Conservation (phyloP, 2,797 vertebrate species). For the Pempheris klunzingeri region DNA sequence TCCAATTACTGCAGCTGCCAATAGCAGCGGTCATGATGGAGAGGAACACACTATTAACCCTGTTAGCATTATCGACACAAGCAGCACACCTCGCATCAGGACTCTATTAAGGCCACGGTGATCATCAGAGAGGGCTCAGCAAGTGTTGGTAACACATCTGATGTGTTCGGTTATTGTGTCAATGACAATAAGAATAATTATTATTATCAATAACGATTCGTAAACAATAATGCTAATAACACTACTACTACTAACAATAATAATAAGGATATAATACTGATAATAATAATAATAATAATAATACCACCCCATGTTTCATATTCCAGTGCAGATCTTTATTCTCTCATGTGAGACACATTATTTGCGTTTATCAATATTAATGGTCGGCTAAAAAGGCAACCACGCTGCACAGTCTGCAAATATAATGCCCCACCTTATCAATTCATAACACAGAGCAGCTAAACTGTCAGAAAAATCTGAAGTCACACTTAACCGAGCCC, state of each 20-base stretch:
- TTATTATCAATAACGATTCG: no score
- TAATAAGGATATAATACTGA: constrained; percentile 27
- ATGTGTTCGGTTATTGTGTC: background rate
- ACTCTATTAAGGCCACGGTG: constrained; percentile 66
- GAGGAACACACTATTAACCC: constrained; percentile 81
- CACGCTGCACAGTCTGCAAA: constrained; percentile 76
- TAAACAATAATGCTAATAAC: constrained; percentile 15
- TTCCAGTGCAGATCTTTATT: constrained; percentile 41
- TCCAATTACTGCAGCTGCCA: constrained; percentile 81
- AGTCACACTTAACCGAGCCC: constrained; percentile 85
- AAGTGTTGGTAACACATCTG: constrained; percentile 7
- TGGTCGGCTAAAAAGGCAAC: constrained; percentile 73
- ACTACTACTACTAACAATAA: background rate
- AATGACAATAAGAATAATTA: no score
- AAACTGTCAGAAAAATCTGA: constrained; percentile 86
- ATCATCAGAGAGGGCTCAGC: constrained; percentile 39
- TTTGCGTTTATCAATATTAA: constrained; percentile 83
- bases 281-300: constrained; percentile 15
- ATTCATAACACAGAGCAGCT: constrained; percentile 81
- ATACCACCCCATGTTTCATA: constrained; percentile 25
- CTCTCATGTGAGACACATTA: constrained; percentile 69
- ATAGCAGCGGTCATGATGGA: constrained; percentile 80
- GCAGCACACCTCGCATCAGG: constrained; percentile 59
- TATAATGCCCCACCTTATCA: constrained; percentile 81
- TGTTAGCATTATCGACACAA: constrained; percentile 79